A percentile compares a stretch with the other conserved stretches of the same genome.
phyloP scores from a whole-genome alignment of 2,797 vertebrate genomes.

The Catostomus latipinnis region DNA sequence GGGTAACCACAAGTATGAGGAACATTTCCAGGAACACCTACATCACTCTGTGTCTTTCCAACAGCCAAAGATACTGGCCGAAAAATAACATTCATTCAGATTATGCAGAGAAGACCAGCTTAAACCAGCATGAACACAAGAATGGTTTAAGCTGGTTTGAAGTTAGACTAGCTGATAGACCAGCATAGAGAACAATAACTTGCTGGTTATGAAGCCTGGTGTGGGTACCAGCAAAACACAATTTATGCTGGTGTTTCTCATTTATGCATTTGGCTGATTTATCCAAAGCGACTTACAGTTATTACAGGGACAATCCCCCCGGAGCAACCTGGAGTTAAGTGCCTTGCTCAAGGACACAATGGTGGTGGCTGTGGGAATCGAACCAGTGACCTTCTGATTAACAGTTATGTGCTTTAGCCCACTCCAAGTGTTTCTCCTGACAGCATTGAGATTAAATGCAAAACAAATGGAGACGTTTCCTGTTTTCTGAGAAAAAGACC shows the following conservation, averaged over 20 bases:
- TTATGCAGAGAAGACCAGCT: not conserved
- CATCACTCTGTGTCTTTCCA: not conserved
- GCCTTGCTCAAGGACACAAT: no score
- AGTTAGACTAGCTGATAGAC: no score
- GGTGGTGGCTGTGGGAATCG: no score
- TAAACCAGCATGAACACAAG: not conserved
- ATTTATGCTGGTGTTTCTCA: no score
- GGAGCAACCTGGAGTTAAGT: no score
- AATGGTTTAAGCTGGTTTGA: slow-evolving; percentile 17
- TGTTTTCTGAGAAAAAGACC: not conserved
- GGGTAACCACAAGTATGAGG: not conserved
- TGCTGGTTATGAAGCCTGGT: no score
- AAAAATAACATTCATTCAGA: not conserved
- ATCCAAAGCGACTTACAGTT: no score
- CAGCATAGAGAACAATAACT: not conserved
- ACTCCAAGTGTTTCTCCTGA: not conserved
- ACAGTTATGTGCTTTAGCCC: no score
- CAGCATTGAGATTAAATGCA: not conserved
- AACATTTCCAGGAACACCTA: not conserved
- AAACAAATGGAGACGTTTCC: not conserved
- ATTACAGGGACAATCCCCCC: no score
- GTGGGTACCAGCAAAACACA: no score
- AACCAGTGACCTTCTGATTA: no score
- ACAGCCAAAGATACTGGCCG: not conserved
- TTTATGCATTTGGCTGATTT: no score